phyloP scores from a whole-genome alignment of 2,888 invertebrate genomes.

The Xylophagus ater region DNA sequence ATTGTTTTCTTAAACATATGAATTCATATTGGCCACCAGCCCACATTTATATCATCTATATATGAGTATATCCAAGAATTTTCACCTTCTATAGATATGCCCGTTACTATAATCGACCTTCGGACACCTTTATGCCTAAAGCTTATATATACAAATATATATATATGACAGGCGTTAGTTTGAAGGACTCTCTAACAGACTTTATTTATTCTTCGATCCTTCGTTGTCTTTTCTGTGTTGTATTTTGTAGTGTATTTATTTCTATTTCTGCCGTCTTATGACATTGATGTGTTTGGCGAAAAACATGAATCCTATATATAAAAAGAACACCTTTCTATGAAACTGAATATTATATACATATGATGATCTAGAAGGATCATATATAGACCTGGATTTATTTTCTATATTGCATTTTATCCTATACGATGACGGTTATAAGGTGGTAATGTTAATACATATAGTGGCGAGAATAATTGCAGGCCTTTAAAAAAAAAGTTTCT shows the following conservation, averaged over 20 bases:
- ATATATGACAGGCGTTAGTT: slow-evolving; percentile 11
- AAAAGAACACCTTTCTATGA: too few relatives aligned
- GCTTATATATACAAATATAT: too few relatives aligned
- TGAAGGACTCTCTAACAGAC: slow-evolving; percentile 7
- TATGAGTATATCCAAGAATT: too few relatives aligned
- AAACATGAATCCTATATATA: background rate
- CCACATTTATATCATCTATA: too few relatives aligned
- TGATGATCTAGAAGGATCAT: too few relatives aligned
- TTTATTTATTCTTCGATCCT: slow-evolving; percentile 6
- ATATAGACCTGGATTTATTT: too few relatives aligned
- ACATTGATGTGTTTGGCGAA: background rate
- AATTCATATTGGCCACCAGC: too few relatives aligned
- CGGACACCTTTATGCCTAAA: background rate
- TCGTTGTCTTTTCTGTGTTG: background rate
- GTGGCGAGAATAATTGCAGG: slow-evolving; percentile 12
- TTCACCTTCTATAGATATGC: background rate
- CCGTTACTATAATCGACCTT: background rate
- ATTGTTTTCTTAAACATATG: too few relatives aligned
- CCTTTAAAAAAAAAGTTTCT: slow-evolving; percentile 7
- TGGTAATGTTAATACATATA: too few relatives aligned
- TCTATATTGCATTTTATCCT: too few relatives aligned
- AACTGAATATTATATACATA: too few relatives aligned
- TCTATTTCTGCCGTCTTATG: background rate
- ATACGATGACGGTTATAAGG: slow-evolving; percentile 6
- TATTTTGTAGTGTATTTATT: background rate